Evolutionary conservation across 2,888 invertebrate species (phyloP), one percentile per base, ranked within the genome.

Genomic region (Eupithecia vulgata): DNA sequence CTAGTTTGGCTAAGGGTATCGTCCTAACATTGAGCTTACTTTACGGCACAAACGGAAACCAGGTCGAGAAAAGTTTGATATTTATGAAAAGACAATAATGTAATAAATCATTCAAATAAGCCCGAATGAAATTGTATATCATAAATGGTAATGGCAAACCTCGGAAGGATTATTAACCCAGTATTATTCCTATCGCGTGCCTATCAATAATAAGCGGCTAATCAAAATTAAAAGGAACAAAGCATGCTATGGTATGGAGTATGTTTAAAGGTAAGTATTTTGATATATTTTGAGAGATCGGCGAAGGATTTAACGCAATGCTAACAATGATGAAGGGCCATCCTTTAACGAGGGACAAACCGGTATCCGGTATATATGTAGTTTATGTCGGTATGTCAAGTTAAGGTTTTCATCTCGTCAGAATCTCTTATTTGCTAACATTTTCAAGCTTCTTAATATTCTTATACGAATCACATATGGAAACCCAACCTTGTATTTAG

Each of bases 181-280:
- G 73, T n/a, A 8, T n/a, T 76, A 76, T 57, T 73, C 57, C 62
- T 74, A 73, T 78, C 40, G 77, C 80, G 80, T 80, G 80, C 71
- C 76, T 69, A 68, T 34, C 52, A 59, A 72, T 74, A 78, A 37
- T 75, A 57, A 72, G 42, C 66, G 72, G 64, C 70, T 72, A 77
- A 72, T 67, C 70, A 59, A 73, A 70, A 72, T 76, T 75, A 73
- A 73, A 72, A 61, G 67, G 61, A 17, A 57, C 30, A 37, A 21
- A 12, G 5, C 40, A 64, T 37, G 64, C n/a, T 62, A 21, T 15
- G 42, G 42, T 30, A 42, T 52, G 21, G 8, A n/a, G n/a, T 21
- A 10, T 52, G 10, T 12, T 21, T 57, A 1, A 57, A 25, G 57
- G 25, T 2, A 57, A 21, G 25, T 25, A 25, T 13, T 25, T 12